These are phyloP conservation scores for Leptodirus hochenwartii DNA, from an alignment of 2,888 invertebrate species.

Conservation along the genomic window DNA sequence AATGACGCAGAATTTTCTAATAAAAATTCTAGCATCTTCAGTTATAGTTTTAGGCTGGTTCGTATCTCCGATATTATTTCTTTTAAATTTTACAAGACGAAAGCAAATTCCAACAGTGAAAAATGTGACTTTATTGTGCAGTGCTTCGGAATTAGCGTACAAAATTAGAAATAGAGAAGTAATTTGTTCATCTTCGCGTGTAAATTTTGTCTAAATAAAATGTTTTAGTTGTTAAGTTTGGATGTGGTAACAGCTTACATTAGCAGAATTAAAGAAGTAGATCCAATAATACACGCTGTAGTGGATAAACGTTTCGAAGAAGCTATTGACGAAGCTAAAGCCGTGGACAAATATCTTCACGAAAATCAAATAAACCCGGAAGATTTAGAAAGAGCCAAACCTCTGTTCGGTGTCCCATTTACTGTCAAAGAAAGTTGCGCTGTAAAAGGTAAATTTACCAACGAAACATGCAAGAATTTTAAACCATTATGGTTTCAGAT, in stretches of 20 bases:
- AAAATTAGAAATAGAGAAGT: slow-evolving; percentile 56
- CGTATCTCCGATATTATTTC: no score
- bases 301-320: slow-evolving; percentile 58
- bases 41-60: no score
- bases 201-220: slow-evolving; percentile 2
- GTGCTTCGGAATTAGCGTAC: slow-evolving; percentile 46
- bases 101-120: slow-evolving; percentile 36
- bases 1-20: no score
- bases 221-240: neutral
- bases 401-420: slow-evolving; percentile 63
- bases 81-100: no score
- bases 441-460: slow-evolving; percentile 32
- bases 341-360: slow-evolving; percentile 35
- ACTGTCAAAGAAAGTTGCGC: slow-evolving; percentile 68
- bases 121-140: slow-evolving; percentile 46
- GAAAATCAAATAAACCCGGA: slow-evolving; percentile 15
- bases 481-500: no score
- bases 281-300: slow-evolving; percentile 59
- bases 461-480: slow-evolving; percentile 1
- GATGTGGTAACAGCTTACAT: slow-evolving; percentile 54
- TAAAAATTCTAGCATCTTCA: no score
- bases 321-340: slow-evolving; percentile 53
- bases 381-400: slow-evolving; percentile 28
- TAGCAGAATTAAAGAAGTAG: slow-evolving; percentile 58
- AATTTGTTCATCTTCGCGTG: slow-evolving; percentile 13